Percentiles rank a stretch among this genome's conserved stretches.
phyloP scores from a whole-genome alignment of 2,888 invertebrate genomes.

The Drosophila ustulata region DNA sequence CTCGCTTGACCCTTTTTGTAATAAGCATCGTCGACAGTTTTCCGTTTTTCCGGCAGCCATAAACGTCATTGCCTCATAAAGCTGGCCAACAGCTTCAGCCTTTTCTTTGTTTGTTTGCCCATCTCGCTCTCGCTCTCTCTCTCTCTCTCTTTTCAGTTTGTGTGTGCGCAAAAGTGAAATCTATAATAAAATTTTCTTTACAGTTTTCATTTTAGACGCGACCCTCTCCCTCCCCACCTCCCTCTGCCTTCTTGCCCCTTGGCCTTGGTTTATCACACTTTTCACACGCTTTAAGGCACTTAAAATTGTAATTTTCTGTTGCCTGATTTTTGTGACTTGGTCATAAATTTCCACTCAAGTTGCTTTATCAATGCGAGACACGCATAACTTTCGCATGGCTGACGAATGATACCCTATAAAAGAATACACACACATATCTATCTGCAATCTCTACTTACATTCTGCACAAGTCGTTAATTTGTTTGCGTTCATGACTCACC shows the following conservation, averaged over 20 bases:
- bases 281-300: constrained; percentile 63
- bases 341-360: constrained; percentile 69
- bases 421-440: not conserved
- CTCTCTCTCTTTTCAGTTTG: not conserved
- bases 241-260: constrained; percentile 4
- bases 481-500: constrained; percentile 60
- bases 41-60: constrained; percentile 47
- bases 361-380: constrained; percentile 55
- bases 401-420: constrained; percentile 33
- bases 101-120: constrained; percentile 22
- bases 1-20: constrained; percentile 43
- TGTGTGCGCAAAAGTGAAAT: constrained; percentile 62
- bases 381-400: constrained; percentile 54
- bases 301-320: constrained; percentile 65
- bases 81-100: constrained; percentile 24
- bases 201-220: constrained; percentile 44
- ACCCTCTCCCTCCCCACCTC: not conserved
- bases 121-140: not conserved
- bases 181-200: constrained; percentile 68
- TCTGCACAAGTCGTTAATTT: constrained; percentile 27
- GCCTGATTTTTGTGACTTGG: constrained; percentile 56
- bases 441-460: constrained; percentile 20
- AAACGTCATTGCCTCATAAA: constrained; percentile 69
- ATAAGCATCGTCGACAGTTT: constrained; percentile 56
- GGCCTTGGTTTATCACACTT: constrained; percentile 39